Conservation (phyloP, 2,797 vertebrate genomes). For the Rhinatrema bivittatum region DNA sequence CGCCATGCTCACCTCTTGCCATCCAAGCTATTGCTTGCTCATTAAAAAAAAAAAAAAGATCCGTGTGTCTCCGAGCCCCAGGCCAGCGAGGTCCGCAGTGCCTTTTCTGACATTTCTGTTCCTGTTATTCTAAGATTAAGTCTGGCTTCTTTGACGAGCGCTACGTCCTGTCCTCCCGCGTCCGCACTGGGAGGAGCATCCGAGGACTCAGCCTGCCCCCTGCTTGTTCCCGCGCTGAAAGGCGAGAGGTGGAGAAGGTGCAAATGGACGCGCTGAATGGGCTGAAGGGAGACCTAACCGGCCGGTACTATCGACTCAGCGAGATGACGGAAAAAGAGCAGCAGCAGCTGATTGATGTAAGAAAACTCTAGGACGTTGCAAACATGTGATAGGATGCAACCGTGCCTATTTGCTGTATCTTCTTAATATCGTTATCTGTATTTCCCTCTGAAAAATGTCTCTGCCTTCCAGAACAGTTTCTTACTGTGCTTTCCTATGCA, state of each 20-base stretch:
- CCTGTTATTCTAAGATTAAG: conserved; percentile 64
- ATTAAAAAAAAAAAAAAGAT: too few species aligned
- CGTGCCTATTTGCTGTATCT: too few species aligned
- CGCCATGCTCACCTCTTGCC: too few species aligned
- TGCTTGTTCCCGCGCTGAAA: conserved; percentile 84
- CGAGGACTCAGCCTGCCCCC: conserved; percentile 88
- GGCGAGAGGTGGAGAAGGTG: conserved; percentile 88
- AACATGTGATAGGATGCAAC: too few species aligned
- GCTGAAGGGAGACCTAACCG: conserved; percentile 71
- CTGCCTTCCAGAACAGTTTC: too few species aligned
- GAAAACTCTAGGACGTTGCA: conserved; percentile 28
- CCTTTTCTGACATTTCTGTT: too few species aligned
- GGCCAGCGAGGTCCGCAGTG: too few species aligned
- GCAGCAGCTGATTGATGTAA: conserved; percentile 92
- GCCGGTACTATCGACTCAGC: conserved; percentile 83
- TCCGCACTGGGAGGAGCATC: conserved; percentile 93
- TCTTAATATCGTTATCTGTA: too few species aligned
- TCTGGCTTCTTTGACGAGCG: conserved; percentile 84
- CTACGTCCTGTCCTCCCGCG: conserved; percentile 88
- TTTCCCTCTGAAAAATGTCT: too few species aligned
- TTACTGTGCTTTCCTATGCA: too few species aligned
- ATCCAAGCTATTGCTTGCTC: too few species aligned
- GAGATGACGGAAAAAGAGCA: conserved; percentile 88
- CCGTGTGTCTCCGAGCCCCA: too few species aligned
- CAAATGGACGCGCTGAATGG: conserved; percentile 75